These are phyloP conservation scores for Drosophila trapezifrons DNA, from an alignment of 1,140 invertebrate genomes.

Conservation along the genomic window DNA sequence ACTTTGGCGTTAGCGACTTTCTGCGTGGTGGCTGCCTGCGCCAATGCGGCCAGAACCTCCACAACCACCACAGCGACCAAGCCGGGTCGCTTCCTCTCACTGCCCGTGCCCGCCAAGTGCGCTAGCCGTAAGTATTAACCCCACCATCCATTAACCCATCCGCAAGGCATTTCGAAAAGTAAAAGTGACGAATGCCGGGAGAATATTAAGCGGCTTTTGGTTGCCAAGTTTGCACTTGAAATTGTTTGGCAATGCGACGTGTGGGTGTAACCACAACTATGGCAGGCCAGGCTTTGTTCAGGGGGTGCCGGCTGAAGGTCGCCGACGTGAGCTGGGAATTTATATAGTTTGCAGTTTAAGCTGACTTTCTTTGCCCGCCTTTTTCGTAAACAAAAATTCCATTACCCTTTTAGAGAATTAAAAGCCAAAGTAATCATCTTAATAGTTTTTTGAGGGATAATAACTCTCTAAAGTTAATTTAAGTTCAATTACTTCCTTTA, in stretches of 20 bases:
- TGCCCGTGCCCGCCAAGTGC: slow-evolving; percentile 92
- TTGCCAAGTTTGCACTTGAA: slow-evolving; percentile 79
- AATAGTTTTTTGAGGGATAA: neutral
- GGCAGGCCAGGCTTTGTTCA: neutral
- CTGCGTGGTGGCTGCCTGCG: slow-evolving; percentile 79
- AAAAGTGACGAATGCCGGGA: slow-evolving; percentile 62
- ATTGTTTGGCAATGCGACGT: slow-evolving; percentile 75
- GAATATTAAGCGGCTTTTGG: slow-evolving; percentile 60
- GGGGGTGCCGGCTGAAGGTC: slow-evolving; percentile 57
- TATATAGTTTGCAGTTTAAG: slow-evolving; percentile 15
- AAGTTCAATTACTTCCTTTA: neutral
- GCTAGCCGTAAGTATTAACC: slow-evolving; percentile 90
- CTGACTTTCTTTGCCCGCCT: slow-evolving; percentile 59
- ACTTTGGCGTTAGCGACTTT: slow-evolving; percentile 83
- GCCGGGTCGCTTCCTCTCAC: slow-evolving; percentile 90
- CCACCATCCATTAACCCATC: neutral
- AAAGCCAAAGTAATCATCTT: no score
- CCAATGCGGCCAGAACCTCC: slow-evolving; percentile 79
- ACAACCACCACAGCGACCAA: slow-evolving; percentile 83
- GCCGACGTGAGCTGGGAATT: slow-evolving; percentile 48
- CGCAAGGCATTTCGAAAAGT: slow-evolving; percentile 52
- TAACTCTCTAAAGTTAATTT: neutral
- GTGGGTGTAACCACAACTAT: slow-evolving; percentile 52
- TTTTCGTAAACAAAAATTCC: slow-evolving; percentile 19
- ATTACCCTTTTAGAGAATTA: no score